Percentiles rank a stretch among this genome's conserved stretches.
Conservation (phyloP, 2,113 vertebrate species). For the Sylvia atricapilla region DNA sequence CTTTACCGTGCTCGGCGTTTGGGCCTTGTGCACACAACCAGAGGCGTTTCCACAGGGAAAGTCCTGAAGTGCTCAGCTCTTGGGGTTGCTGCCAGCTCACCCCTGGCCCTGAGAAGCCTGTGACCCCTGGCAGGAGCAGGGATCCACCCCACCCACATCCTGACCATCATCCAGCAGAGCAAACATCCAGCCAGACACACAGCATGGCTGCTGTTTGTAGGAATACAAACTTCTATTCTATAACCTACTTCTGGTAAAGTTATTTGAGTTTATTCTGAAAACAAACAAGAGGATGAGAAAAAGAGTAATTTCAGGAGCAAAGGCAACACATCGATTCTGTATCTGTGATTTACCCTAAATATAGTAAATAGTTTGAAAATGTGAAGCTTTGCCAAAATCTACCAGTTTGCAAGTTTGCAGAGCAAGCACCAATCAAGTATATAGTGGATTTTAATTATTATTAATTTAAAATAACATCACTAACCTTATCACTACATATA, state of each 20-base stretch:
- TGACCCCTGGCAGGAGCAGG: fast-evolving
- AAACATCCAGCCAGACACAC: not conserved
- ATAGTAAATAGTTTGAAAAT: not conserved
- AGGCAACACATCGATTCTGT: not conserved
- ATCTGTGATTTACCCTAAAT: not conserved
- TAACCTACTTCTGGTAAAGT: not conserved
- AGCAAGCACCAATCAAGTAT: not conserved
- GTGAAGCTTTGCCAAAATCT: not conserved
- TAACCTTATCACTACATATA: not conserved
- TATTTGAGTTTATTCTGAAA: not conserved
- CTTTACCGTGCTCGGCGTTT: not conserved
- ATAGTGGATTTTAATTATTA: not conserved
- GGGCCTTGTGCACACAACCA: not conserved
- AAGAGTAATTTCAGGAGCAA: not conserved
- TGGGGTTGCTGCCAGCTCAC: not conserved
- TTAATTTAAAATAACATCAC: not conserved
- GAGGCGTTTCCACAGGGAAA: not conserved
- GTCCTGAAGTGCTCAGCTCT: not conserved
- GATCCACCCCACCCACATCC: not conserved
- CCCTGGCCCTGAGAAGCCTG: not conserved
- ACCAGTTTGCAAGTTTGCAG: not conserved
- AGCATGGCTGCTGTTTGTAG: not conserved
- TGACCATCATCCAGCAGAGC: not conserved
- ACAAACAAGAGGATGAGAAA: not conserved
- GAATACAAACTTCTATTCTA: too few species aligned